Base-by-base conservation (phyloP, 2,888 invertebrate genomes). In the Galeopsomyia nigrocyanea region DNA sequence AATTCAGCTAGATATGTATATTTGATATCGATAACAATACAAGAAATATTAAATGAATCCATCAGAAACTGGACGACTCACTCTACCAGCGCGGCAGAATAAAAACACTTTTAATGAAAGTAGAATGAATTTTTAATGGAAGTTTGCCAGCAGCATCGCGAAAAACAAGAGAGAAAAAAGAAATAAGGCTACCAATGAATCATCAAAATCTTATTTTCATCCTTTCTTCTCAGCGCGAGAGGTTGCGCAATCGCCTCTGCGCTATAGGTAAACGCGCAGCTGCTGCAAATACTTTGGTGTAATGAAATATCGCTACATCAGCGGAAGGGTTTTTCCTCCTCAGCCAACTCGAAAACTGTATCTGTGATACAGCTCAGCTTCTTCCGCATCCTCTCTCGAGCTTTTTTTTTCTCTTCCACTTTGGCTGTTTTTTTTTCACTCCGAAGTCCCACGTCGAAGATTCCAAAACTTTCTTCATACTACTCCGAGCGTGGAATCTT, bases 241-340 rank as follows among this genome's bases (percentile, higher is more conserved):
- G 56, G 31, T 58, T 62, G 21, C 22, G 31, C 39, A 47, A 50
- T 49, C 19, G 49, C 26, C 22, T 6, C 19, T 26, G 6, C n/a
- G 50, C 13, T 53, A 19, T 26, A 51, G 10, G 22, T 17, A 13
- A 0, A 17, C 17, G 17, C 21, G 55, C 62, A 68, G 31, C 56
- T 68, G 65, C 50, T 63, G 14, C 46, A 63, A 63, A 70, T 55
- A 63, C 65, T 49, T 62, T 51, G 47, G 21, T 21, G 64, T 68
- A 71, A 71, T 74, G 65, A 74, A 74, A 74, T 71, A 71, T 71
- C 68, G 64, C 65, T 71, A 65, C 64, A 68, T 71, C 71, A 71
- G 13, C 49, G 31, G 63, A 67, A 67, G 68, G 50, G 55, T 73
- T 68, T 68, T 58, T 51, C 39, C 39, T 39, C 13, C 10, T 39